Conservation (phyloP, 2,888 invertebrate species). For the Chaetogeoica ovagalla region DNA sequence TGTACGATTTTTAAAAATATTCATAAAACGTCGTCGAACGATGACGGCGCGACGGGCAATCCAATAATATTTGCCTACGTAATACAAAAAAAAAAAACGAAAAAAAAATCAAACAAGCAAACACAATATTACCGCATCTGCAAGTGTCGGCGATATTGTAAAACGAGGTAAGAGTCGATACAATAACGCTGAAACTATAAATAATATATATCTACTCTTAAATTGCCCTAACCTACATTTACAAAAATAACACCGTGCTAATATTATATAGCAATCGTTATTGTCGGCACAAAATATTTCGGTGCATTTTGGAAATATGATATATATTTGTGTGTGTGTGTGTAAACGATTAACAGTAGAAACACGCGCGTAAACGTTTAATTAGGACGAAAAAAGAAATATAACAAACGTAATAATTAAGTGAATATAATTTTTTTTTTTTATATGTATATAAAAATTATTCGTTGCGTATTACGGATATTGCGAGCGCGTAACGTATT, state of each 20-base stretch:
- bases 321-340: not conserved
- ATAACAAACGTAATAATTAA: too few relatives aligned
- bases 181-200: not conserved
- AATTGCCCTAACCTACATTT: slow-evolving; percentile 5
- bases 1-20: too few relatives aligned
- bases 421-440: too few relatives aligned
- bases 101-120: not conserved
- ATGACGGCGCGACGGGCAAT: too few relatives aligned
- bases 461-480: too few relatives aligned
- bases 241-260: not conserved
- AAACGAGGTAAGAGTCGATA: not conserved
- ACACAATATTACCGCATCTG: not conserved
- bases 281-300: not conserved
- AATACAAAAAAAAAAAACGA: too few relatives aligned
- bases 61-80: too few relatives aligned
- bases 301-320: not conserved
- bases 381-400: too few relatives aligned
- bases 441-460: too few relatives aligned
- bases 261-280: not conserved
- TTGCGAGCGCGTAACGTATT: too few relatives aligned
- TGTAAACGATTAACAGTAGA: not conserved
- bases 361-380: not conserved
- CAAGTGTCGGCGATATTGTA: not conserved
- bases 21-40: too few relatives aligned
- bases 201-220: not conserved